Evolutionary conservation across 2,797 vertebrate genomes (phyloP).

Genomic region (Neosilurus mollespiculum): DNA sequence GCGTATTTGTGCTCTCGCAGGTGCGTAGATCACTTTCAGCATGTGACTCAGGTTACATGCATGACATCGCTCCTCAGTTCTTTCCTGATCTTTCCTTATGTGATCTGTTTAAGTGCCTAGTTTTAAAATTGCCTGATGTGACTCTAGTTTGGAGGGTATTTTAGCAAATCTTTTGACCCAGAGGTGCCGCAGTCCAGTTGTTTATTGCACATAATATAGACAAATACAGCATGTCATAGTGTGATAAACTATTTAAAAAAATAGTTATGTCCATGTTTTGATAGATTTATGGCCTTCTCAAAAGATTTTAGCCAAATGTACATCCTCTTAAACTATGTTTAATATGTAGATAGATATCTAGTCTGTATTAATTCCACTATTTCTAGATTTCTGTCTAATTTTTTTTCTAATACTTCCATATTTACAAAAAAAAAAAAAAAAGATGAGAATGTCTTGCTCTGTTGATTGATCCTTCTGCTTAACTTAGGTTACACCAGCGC

Average conservation of each 20-base stretch:
- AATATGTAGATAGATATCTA: neutral
- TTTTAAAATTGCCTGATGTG: neutral
- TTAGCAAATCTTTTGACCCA: neutral
- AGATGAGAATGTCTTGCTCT: neutral
- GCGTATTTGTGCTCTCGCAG: neutral
- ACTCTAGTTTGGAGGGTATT: neutral
- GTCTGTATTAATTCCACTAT: neutral
- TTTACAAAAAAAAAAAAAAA: too few relatives aligned
- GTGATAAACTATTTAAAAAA: neutral
- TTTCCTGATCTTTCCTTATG: constrained; percentile 29
- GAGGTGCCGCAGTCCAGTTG: neutral
- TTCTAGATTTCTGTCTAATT: neutral
- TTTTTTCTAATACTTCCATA: neutral
- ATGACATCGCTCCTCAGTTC: neutral
- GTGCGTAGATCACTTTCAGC: constrained; percentile 20
- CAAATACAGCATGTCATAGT: neutral
- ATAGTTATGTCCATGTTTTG: neutral
- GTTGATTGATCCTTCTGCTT: neutral
- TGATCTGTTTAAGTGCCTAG: constrained; percentile 34
- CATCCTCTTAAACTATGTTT: too few relatives aligned
- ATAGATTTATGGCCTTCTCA: neutral
- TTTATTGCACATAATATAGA: neutral
- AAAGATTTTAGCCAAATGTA: neutral
- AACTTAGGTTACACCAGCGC: too few relatives aligned
- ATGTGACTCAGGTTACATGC: neutral